These are phyloP conservation scores for Dolichoris vasculosae DNA, from an alignment of 1,140 invertebrate genomes.

Conservation along the genomic window DNA sequence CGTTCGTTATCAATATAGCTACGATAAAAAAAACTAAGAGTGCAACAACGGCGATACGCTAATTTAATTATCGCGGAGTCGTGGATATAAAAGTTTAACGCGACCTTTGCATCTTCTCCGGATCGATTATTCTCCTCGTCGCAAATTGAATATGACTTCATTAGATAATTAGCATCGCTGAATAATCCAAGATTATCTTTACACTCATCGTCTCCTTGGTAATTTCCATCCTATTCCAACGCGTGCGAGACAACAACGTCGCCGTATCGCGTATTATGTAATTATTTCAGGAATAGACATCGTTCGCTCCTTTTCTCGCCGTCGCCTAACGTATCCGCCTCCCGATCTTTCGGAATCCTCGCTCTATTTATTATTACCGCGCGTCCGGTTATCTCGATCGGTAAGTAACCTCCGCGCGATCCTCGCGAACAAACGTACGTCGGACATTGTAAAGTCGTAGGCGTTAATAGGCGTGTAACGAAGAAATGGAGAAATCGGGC, in stretches of 20 bases:
- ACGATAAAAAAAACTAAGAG: too few relatives aligned
- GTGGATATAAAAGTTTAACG: too few relatives aligned
- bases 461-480: constrained; percentile 21
- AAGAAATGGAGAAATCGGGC: constrained; percentile 16
- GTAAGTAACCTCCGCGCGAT: neutral
- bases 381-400: neutral
- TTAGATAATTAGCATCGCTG: neutral
- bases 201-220: neutral
- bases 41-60: too few relatives aligned
- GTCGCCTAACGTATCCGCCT: neutral
- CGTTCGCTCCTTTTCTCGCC: neutral
- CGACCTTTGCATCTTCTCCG: too few relatives aligned
- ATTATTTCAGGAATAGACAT: neutral
- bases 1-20: too few relatives aligned
- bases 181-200: neutral
- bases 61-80: too few relatives aligned
- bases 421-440: too few relatives aligned
- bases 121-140: neutral
- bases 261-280: neutral
- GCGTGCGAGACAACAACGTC: neutral
- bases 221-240: neutral
- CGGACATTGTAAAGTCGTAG: too few relatives aligned
- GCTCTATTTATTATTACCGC: neutral
- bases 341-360: neutral
- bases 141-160: neutral